A percentile compares a stretch with the other conserved stretches of the same genome.
Conservation (phyloP, 2,797 vertebrate genomes). For the Calcarius lapponicus region DNA sequence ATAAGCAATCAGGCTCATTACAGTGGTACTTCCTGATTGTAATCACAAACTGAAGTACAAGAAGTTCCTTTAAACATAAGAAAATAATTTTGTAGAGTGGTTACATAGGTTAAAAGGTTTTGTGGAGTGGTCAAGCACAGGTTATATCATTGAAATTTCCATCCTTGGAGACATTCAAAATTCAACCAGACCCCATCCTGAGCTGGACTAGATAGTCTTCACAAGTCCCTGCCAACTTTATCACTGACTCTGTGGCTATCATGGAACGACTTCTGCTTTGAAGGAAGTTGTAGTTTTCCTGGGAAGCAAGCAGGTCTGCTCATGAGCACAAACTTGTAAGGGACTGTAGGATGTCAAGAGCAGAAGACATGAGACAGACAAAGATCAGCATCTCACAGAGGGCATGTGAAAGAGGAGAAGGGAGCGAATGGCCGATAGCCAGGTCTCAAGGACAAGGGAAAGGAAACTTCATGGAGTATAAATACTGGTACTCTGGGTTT, state of each 20-base stretch:
- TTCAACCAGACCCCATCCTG: fast-evolving
- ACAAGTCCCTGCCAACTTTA: neutral
- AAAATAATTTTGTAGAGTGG: neutral
- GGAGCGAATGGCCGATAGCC: fast-evolving
- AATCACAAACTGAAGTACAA: neutral
- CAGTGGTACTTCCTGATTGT: neutral
- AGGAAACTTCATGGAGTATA: neutral
- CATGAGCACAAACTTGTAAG: neutral
- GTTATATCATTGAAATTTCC: neutral
- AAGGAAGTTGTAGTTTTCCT: neutral
- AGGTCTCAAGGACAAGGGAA: neutral
- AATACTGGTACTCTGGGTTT: neutral
- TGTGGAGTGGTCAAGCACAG: neutral
- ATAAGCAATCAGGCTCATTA: neutral
- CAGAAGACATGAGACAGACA: neutral
- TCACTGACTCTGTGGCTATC: neutral
- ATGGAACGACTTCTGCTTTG: neutral
- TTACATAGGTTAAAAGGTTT: neutral
- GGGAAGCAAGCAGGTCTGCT: neutral
- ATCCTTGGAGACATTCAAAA: neutral
- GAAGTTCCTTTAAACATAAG: neutral
- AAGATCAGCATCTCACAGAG: neutral
- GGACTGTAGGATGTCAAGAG: neutral
- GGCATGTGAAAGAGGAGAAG: neutral
- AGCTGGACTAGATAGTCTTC: neutral